These are phyloP conservation scores for Aphelinus certus DNA, from an alignment of 1,140 invertebrate species.

Conservation along the genomic window DNA sequence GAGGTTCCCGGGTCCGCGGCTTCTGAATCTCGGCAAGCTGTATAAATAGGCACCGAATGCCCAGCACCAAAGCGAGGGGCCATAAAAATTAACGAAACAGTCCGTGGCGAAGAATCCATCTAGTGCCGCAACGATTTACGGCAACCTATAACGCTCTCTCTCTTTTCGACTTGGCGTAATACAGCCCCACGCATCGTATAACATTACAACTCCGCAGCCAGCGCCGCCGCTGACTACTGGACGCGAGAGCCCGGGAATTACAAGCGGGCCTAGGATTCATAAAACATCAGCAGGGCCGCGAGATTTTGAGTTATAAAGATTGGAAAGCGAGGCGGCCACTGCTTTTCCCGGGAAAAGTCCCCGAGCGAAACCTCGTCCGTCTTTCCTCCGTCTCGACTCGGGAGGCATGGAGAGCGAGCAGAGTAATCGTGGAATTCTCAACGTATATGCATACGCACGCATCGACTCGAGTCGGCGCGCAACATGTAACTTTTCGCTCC, in stretches of 20 bases:
- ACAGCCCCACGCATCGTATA: slow-evolving; percentile 18
- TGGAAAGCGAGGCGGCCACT: slow-evolving; percentile 11
- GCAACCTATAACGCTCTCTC: not conserved
- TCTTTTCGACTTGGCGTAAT: not conserved
- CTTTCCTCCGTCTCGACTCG: not conserved
- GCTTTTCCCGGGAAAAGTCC: too few species aligned
- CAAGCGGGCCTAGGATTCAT: slow-evolving; percentile 12
- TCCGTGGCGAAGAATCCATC: slow-evolving; percentile 1
- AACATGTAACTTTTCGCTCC: slow-evolving; percentile 16
- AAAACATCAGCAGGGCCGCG: slow-evolving; percentile 2
- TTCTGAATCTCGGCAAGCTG: too few species aligned
- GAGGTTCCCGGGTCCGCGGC: too few species aligned
- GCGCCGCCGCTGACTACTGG: not conserved
- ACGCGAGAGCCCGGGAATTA: not conserved
- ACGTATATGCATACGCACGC: not conserved
- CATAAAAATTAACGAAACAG: slow-evolving; percentile 38
- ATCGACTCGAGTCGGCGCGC: not conserved
- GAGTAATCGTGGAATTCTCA: slow-evolving; percentile 19
- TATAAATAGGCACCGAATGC: too few species aligned
- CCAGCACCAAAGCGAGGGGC: not conserved
- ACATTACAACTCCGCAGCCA: slow-evolving; percentile 2
- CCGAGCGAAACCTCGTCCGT: not conserved
- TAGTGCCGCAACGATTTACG: slow-evolving; percentile 21
- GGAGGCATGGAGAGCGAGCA: not conserved
- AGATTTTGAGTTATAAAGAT: slow-evolving; percentile 32